phyloP scores from a whole-genome alignment of 2,113 vertebrate genomes.

The Myanophis thanlyinensis region DNA sequence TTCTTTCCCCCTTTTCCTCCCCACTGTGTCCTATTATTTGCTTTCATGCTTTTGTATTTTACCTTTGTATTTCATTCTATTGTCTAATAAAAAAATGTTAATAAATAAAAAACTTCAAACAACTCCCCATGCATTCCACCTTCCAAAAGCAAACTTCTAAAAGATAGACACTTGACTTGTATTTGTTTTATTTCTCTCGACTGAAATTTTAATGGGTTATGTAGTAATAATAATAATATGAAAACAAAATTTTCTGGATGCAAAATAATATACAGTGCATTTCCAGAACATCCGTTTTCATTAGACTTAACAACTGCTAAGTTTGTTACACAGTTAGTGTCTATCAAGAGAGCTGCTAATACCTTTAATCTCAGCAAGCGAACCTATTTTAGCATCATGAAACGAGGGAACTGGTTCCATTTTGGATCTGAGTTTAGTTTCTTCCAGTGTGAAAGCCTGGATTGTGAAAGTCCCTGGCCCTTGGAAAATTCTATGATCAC shows the following conservation, averaged over 20 bases:
- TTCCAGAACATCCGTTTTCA: not conserved
- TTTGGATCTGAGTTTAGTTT: not conserved
- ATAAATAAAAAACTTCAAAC: not conserved
- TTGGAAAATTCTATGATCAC: not conserved
- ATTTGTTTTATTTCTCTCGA: constrained; percentile 1
- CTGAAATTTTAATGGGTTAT: constrained; percentile 32
- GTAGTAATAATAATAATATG: constrained; percentile 6
- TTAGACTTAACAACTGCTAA: not conserved
- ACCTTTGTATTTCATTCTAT: not conserved
- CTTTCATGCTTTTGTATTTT: no score
- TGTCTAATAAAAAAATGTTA: no score
- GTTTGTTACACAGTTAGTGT: not conserved
- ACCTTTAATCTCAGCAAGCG: not conserved
- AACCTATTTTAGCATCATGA: not conserved
- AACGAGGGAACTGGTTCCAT: not conserved
- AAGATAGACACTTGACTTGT: constrained; percentile 19
- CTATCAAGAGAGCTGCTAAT: not conserved
- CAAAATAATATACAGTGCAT: not conserved
- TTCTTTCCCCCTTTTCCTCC: no score
- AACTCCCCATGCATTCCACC: not conserved
- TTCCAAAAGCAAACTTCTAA: constrained; percentile 48
- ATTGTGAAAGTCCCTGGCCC: not conserved
- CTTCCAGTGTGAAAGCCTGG: not conserved
- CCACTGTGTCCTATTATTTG: no score
- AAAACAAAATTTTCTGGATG: constrained; percentile 34